Evolutionary conservation across 2,888 invertebrate genomes (phyloP).

Genomic region (Lepidocyrtoides sp.): DNA sequence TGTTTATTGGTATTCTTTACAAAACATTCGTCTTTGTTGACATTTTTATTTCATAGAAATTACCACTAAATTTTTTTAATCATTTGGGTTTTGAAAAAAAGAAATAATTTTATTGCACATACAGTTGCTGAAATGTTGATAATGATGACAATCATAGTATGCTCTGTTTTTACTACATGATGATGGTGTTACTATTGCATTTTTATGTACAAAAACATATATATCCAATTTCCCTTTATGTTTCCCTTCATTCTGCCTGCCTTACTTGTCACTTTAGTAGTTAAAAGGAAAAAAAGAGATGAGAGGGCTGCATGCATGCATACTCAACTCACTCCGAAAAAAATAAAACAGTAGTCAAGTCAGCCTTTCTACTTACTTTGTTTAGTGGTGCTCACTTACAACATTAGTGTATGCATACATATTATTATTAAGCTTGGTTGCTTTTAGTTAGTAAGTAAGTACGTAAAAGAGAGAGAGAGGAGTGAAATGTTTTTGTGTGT

Average conservation of each 20-base stretch:
- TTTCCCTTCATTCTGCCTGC: not conserved
- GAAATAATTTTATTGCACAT: not conserved
- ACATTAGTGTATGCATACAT: conserved; percentile 54
- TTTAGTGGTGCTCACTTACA: conserved; percentile 55
- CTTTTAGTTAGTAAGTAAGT: conserved; percentile 60
- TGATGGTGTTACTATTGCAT: conserved; percentile 43
- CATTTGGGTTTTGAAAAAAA: not conserved
- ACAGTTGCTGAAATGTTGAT: conserved; percentile 1
- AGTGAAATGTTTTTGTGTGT: conserved; percentile 31
- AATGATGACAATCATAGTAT: not conserved
- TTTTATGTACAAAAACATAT: conserved; percentile 30
- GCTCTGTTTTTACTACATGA: not conserved
- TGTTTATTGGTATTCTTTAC: no score
- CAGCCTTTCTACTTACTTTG: conserved; percentile 55
- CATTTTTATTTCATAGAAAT: conserved; percentile 49
- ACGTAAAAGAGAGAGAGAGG: conserved; percentile 6
- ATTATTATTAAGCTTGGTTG: conserved; percentile 69
- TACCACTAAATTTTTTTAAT: not conserved
- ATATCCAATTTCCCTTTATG: conserved; percentile 21
- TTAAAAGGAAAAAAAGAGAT: conserved; percentile 30
- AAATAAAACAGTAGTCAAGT: conserved; percentile 33
- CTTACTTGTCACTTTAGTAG: conserved; percentile 39
- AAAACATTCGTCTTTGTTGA: no score
- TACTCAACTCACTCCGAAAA: not conserved
- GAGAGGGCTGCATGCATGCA: conserved; percentile 38